Percentiles rank a stretch among this genome's conserved stretches.
Evolutionary conservation across 1,140 invertebrate genomes (phyloP).

Genomic region (Hermatobates lingyangjiaoensis): DNA sequence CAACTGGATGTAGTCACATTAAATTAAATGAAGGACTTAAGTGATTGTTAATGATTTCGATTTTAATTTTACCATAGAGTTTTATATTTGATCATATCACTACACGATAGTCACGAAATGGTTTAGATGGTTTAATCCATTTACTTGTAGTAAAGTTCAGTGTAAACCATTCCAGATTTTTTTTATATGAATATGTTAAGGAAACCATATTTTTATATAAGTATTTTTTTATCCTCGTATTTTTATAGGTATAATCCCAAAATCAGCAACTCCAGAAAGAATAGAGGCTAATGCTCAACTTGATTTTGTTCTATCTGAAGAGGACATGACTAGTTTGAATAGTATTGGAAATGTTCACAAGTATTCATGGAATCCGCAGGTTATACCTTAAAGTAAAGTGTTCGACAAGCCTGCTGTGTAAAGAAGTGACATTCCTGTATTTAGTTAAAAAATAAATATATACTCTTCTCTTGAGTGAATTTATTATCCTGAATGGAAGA

Average conservation of each 20-base stretch:
- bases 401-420: no score
- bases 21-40: no score
- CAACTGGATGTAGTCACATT: no score
- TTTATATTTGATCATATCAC: background rate
- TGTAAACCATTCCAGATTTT: background rate
- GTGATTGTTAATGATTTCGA: no score
- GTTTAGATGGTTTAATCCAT: background rate
- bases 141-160: background rate
- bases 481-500: no score
- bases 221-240: no score
- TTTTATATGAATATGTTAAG: background rate
- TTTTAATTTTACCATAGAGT: background rate
- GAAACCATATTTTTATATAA: slow-evolving; percentile 4
- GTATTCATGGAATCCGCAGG: slow-evolving; percentile 51
- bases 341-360: slow-evolving; percentile 32
- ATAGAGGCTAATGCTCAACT: slow-evolving; percentile 45
- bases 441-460: no score
- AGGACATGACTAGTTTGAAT: slow-evolving; percentile 35
- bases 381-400: slow-evolving; percentile 17
- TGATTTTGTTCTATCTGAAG: slow-evolving; percentile 35
- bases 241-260: slow-evolving; percentile 45
- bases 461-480: no score
- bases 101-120: background rate
- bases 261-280: slow-evolving; percentile 36
- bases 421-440: no score